Evolutionary conservation across 2,113 vertebrate genomes (phyloP).

Genomic region (Cyanoderma ruficeps): DNA sequence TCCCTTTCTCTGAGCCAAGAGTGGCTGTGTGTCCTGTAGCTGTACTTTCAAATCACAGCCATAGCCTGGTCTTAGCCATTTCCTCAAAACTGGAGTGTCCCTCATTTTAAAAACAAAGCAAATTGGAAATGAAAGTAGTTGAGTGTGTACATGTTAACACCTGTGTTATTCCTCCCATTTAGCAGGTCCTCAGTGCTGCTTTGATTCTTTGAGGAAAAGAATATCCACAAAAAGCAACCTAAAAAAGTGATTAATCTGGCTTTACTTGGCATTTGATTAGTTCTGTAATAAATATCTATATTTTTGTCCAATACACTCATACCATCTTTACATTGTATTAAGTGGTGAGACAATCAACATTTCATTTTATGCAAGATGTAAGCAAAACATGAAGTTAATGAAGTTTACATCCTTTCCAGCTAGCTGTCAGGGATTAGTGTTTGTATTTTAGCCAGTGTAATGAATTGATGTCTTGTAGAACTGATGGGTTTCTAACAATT

Average conservation of each 20-base stretch:
- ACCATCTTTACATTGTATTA: slow-evolving; percentile 8
- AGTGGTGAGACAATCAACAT: neutral
- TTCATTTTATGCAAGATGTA: slow-evolving; percentile 13
- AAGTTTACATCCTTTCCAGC: slow-evolving; percentile 15
- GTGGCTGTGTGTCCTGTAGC: neutral
- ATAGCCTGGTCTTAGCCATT: neutral
- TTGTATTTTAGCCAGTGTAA: neutral
- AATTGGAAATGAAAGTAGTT: neutral
- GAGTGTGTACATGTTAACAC: neutral
- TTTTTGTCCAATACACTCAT: neutral
- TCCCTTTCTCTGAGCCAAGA: neutral
- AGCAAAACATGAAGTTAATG: slow-evolving; percentile 35
- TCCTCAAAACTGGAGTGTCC: neutral
- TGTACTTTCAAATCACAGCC: neutral
- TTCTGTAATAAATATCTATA: slow-evolving; percentile 17
- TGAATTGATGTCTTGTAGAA: neutral
- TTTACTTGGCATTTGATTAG: neutral
- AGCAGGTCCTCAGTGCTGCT: neutral
- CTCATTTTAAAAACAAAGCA: neutral
- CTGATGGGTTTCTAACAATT: neutral
- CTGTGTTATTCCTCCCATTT: neutral
- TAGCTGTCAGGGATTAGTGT: neutral
- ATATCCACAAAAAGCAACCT: neutral
- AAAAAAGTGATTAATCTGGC: neutral
- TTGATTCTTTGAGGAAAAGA: neutral